Base-by-base conservation (phyloP, 1,140 invertebrate species). In the Ceratosolen solmsi region DNA sequence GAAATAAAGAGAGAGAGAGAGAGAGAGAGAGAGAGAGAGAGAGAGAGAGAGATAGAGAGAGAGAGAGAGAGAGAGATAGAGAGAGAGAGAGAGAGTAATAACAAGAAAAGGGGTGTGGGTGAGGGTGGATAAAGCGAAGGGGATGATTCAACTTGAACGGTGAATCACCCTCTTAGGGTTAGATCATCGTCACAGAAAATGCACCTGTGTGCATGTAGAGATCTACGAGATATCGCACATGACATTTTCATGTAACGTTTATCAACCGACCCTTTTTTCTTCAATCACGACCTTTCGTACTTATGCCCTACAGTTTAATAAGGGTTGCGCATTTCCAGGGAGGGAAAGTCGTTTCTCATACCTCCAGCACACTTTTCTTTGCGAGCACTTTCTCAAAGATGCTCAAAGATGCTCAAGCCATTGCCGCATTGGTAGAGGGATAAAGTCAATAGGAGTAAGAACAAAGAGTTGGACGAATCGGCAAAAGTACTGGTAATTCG, bases 101-200 rank as follows among this genome's bases (percentile, higher is more conserved):
- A 13, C 41, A 46, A 13, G 41, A 13, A 13, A 46, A 46, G 13
- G 13, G 5, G 22, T 9, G 38, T 41, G 22, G 8, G 7, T 11
- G 58, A 17, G 11, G 58, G 56, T 33, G 38, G 8, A 38, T 30
- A 49, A 17, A 63, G 38, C 25, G 4, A 70, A 22, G 30, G 20
- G 58, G 54, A 27, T 17, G 46, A 27, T 74, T 74, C 73, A 70
- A 56, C 63, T 65, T 70, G 49, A 36, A 27, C 49, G 51, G 38
- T 82, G 80, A 82, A 56, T 82, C 80, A 82, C 71, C 80, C 51
- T 38, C 49, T 65, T 51, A n/a, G 17, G 77, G 27, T 20, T 27
- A 36, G n/a, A 25, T 54, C 30, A 68, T 46, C 41, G 25, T 36
- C 60, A 5, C n/a, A 20, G 17, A 51, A 8, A 49, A 78, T 36